A percentile compares a stretch with the other conserved stretches of the same genome.
These are phyloP conservation scores for Blastomussa wellsi DNA, from an alignment of 92 coral and sea anemone species.

Conservation along the genomic window DNA sequence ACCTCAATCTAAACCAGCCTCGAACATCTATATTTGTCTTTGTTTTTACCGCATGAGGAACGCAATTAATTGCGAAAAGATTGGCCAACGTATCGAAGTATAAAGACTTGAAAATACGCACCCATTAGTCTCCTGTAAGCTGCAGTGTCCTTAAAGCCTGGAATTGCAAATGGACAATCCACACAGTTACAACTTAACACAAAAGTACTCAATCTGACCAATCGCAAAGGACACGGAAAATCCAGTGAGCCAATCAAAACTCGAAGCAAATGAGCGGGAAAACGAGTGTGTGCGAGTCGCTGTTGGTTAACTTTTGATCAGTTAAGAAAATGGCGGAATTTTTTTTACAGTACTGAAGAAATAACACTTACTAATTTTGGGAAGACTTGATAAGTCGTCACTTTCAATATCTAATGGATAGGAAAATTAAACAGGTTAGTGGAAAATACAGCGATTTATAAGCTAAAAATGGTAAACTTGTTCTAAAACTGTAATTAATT, in stretches of 20 bases:
- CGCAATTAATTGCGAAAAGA: no score
- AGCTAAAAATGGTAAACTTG: background rate
- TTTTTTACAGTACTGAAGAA: no score
- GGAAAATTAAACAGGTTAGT: background rate
- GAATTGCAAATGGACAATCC: background rate
- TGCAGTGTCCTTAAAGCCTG: conserved; percentile 17
- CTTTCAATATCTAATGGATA: background rate
- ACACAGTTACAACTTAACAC: background rate
- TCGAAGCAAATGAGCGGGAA: no score
- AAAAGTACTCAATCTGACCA: background rate
- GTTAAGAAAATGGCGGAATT: no score
- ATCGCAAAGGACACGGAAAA: no score
- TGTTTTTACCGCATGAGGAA: no score
- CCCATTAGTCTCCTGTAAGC: conserved; percentile 30
- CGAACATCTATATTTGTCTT: no score
- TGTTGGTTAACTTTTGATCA: no score
- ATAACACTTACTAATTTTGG: background rate
- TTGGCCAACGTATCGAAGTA: background rate
- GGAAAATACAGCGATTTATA: background rate
- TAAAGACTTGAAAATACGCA: background rate
- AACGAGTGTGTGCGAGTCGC: no score
- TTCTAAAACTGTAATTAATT: background rate
- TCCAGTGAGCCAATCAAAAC: no score
- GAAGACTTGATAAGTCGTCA: background rate
- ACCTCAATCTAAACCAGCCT: no score